phyloP scores from a whole-genome alignment of 2,888 invertebrate genomes.

The Lypha dubia region DNA sequence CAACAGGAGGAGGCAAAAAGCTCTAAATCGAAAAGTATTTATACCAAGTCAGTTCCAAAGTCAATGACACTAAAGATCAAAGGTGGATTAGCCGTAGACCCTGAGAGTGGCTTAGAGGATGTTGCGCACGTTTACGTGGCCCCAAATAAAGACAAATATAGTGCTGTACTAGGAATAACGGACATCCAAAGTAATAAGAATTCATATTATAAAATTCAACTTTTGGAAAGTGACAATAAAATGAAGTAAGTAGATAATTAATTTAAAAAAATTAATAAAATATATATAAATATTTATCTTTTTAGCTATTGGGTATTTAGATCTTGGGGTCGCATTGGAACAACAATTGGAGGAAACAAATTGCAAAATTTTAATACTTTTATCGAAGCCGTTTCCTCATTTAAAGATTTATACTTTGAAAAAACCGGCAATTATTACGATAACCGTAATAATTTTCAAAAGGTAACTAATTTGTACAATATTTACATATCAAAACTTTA shows the following conservation, averaged over 20 bases:
- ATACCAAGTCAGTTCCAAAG: slow-evolving; percentile 85
- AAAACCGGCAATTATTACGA: slow-evolving; percentile 94
- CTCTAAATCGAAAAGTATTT: slow-evolving; percentile 86
- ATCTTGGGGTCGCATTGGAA: slow-evolving; percentile 98
- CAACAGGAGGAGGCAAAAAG: slow-evolving; percentile 85
- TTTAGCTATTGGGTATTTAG: slow-evolving; percentile 91
- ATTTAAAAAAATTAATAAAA: not conserved
- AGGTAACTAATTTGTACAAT: slow-evolving; percentile 80
- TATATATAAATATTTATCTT: not conserved
- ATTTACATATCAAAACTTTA: no score
- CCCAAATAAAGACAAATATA: slow-evolving; percentile 85
- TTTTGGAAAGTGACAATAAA: slow-evolving; percentile 89
- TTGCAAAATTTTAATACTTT: slow-evolving; percentile 84
- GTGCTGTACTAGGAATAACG: slow-evolving; percentile 91
- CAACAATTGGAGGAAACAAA: slow-evolving; percentile 92
- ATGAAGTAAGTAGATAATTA: slow-evolving; percentile 84
- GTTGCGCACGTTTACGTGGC: slow-evolving; percentile 87
- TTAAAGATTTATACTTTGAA: slow-evolving; percentile 88
- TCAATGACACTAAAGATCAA: slow-evolving; percentile 89
- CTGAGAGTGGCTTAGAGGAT: slow-evolving; percentile 86
- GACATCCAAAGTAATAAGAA: slow-evolving; percentile 95
- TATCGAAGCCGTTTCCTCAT: slow-evolving; percentile 86
- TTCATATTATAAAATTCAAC: slow-evolving; percentile 97
- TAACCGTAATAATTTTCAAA: slow-evolving; percentile 87
- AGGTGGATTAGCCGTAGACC: slow-evolving; percentile 95